phyloP scores from a whole-genome alignment of 2,797 vertebrate genomes.

The Columba guinea region DNA sequence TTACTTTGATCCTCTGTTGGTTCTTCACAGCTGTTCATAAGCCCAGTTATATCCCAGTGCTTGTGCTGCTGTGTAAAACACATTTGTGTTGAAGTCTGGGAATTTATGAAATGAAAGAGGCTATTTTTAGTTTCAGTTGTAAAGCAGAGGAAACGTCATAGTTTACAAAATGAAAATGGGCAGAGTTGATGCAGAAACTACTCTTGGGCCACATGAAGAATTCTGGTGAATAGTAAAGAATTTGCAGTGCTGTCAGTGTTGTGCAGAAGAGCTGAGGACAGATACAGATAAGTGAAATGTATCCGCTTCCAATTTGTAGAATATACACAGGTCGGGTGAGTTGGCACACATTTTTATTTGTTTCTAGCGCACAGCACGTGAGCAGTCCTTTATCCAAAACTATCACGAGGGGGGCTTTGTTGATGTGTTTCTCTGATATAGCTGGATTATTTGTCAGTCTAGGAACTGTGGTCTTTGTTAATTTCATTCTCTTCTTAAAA shows the following conservation, averaged over 20 bases:
- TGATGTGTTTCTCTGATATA: not conserved
- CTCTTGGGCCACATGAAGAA: not conserved
- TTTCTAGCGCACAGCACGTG: not conserved
- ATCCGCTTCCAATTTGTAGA: not conserved
- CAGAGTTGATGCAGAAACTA: not conserved
- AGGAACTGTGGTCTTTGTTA: not conserved
- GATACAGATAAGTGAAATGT: not conserved
- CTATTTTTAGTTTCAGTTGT: constrained; percentile 8
- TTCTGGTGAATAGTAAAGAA: not conserved
- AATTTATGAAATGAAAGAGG: not conserved
- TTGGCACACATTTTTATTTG: not conserved
- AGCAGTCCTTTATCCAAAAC: not conserved
- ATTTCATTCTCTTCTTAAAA: not conserved
- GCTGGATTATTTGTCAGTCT: not conserved
- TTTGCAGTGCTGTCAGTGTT: not conserved
- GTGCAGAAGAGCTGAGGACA: not conserved
- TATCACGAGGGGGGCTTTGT: not conserved
- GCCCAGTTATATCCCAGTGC: not conserved
- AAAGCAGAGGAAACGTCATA: not conserved
- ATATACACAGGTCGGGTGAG: not conserved
- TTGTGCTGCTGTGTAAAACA: not conserved
- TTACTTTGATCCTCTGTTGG: not conserved
- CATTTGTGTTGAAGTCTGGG: not conserved
- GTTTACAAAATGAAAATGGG: not conserved
- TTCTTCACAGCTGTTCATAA: not conserved